These are phyloP conservation scores for Drosophila sturtevanti DNA, from an alignment of 1,140 invertebrate genomes.

Conservation along the genomic window DNA sequence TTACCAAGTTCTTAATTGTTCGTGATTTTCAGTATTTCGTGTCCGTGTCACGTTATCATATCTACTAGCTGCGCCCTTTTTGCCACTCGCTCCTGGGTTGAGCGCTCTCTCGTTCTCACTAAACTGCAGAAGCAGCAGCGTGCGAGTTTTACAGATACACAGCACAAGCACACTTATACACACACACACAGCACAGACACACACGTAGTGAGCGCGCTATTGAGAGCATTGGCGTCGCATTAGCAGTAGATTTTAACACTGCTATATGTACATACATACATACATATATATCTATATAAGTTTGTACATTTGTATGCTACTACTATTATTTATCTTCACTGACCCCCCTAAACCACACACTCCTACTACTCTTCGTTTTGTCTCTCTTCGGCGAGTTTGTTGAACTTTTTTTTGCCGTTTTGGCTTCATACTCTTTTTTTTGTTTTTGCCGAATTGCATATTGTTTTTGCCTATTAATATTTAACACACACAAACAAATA, in stretches of 20 bases:
- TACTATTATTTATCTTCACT: constrained; percentile 14
- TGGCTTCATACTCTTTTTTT: constrained; percentile 20
- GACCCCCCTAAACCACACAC: constrained; percentile 6
- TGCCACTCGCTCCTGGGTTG: constrained; percentile 44
- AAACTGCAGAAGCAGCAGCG: constrained; percentile 15
- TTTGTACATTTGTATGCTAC: constrained; percentile 9
- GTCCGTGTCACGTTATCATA: constrained; percentile 8
- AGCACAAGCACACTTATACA: constrained; percentile 39
- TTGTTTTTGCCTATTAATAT: constrained; percentile 68
- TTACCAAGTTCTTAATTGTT: background rate
- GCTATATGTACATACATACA: no score
- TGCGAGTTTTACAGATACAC: constrained; percentile 68
- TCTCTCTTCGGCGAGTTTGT: constrained; percentile 49
- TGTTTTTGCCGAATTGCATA: constrained; percentile 51
- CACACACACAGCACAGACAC: constrained; percentile 10
- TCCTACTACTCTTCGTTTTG: constrained; percentile 22
- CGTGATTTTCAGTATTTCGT: background rate
- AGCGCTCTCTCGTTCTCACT: constrained; percentile 21
- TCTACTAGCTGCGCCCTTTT: constrained; percentile 72
- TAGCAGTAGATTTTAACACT: constrained; percentile 55
- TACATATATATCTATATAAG: no score
- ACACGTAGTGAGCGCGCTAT: background rate
- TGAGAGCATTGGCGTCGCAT: constrained; percentile 31
- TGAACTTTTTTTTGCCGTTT: constrained; percentile 47
- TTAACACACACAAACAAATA: constrained; percentile 40